Evolutionary conservation across 53 echinoderm and acorn worm species (phyloP), one percentile per base, ranked within the genome.

Genomic region (Zoroaster sp.): DNA sequence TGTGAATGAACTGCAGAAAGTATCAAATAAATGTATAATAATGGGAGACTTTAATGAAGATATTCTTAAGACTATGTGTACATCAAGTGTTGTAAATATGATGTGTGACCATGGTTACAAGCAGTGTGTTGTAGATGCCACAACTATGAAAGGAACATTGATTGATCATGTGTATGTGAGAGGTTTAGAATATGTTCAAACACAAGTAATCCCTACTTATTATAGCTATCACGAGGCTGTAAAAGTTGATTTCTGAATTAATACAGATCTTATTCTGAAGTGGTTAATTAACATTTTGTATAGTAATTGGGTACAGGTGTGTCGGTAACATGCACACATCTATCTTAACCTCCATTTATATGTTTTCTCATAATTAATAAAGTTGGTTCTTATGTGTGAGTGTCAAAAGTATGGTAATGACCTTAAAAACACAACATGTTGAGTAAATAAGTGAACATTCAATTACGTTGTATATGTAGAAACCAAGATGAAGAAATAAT

Each of bases 121-220:
- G 51, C 74, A 90, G 34, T 52, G 40, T 15, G 55, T 83, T 23
- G 44, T 38, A 4, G 41, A 54, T 36, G 25, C 90, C 39, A 90
- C 90, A 74, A 83, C 83, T 35, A 12, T 32, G 21, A 54, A 69
- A 41, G 73, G 72, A 32, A 90, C 90, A 4, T 72, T 90, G 11
- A 73, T 90, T 83, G 90, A 90, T 83, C 90, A 90, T 44, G 55
- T 83, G 13, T 90, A 90, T 40, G 53, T 83, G 9, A 90, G 40
- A 49, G 73, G 73, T 75, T 5, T 75, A 15, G 44, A 88, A 15
- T 59, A 15, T 17, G 35, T 88, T 25, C 17, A 66, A 49, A 40
- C 75, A 37, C 72, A 39, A 20, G 82, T 82, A 4, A 72, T 90
- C 25, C 18, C 42, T 5, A 90, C 90, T 14, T 40, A 83, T 72